Conservation (phyloP, 2,888 invertebrate species). For the Therioaphis trifolii region DNA sequence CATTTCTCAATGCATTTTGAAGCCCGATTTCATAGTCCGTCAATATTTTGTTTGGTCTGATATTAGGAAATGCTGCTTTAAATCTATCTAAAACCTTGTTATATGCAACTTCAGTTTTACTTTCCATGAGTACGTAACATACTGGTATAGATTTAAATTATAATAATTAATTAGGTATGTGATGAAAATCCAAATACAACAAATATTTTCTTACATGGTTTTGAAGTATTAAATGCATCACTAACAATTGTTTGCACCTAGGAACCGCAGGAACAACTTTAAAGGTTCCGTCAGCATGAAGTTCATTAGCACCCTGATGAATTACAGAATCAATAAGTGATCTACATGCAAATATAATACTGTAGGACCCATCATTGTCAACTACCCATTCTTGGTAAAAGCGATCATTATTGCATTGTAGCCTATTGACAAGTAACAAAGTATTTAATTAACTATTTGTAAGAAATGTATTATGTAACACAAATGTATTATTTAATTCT, state of each 20-base stretch:
- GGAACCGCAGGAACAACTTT: background rate
- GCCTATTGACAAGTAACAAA: background rate
- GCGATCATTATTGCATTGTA: background rate
- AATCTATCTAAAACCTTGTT: background rate
- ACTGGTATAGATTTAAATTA: constrained; percentile 10
- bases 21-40: background rate
- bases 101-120: background rate
- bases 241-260: background rate
- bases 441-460: background rate
- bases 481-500: background rate
- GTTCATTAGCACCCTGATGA: background rate
- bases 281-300: constrained; percentile 10
- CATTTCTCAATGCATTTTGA: background rate
- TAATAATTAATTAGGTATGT: background rate
- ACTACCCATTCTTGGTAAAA: background rate
- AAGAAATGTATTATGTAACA: too few species aligned
- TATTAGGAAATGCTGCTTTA: background rate
- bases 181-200: background rate
- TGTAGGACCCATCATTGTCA: background rate
- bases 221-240: constrained; percentile 2
- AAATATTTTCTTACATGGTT: constrained; percentile 6
- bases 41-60: background rate
- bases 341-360: background rate
- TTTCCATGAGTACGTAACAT: background rate
- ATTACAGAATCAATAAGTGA: background rate